Evolutionary conservation across 2,113 vertebrate species (phyloP).

Genomic region (Azemiops feae): DNA sequence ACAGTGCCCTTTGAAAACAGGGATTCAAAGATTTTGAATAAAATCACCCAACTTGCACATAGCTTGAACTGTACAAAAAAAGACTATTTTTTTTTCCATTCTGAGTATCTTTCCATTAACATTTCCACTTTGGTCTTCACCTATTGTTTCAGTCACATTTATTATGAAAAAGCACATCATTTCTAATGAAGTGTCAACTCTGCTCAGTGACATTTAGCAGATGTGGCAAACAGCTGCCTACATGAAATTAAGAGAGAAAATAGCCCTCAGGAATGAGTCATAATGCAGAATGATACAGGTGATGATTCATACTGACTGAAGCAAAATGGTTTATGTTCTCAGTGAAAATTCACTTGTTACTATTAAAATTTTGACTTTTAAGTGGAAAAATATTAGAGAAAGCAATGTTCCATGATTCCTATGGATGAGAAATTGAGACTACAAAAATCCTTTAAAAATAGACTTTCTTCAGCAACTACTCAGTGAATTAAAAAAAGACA

Average conservation of each 20-base stretch:
- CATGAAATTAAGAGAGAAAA: conserved; percentile 22
- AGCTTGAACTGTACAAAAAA: accelerated
- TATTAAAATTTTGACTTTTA: background rate
- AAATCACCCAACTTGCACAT: background rate
- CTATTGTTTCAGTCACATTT: conserved; percentile 7
- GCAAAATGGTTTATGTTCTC: background rate
- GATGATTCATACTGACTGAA: conserved; percentile 31
- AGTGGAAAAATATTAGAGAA: background rate
- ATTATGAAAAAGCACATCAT: background rate
- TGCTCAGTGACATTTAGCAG: conserved; percentile 32
- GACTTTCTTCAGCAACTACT: background rate
- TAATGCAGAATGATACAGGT: conserved; percentile 4
- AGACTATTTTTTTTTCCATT: background rate
- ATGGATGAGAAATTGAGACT: background rate
- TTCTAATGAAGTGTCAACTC: background rate
- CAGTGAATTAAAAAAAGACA: background rate
- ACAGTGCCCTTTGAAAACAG: background rate
- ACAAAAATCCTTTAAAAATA: conserved; percentile 23
- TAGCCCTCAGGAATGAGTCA: conserved; percentile 33
- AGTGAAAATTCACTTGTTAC: conserved; percentile 9
- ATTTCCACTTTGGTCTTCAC: background rate
- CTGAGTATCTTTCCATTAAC: conserved; percentile 1
- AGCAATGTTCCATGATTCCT: background rate
- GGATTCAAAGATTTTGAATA: background rate
- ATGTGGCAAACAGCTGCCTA: background rate